Percentiles rank a stretch among this genome's conserved stretches.
These are phyloP conservation scores for Hydrolagus colliei DNA, from an alignment of 2,797 vertebrate species.

Conservation along the genomic window DNA sequence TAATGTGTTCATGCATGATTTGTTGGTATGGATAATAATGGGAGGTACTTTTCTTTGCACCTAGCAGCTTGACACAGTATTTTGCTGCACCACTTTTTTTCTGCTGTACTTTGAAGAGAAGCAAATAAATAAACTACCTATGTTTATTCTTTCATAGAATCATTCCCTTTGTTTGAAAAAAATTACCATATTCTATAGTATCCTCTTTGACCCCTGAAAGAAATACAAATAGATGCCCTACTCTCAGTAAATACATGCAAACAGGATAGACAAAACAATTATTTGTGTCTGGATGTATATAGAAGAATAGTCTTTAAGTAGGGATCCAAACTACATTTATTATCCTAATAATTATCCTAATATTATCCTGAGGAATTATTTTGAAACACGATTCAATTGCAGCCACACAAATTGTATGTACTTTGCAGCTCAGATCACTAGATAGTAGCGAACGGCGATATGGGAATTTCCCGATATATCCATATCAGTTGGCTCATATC, in stretches of 20 bases:
- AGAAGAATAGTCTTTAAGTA: neutral
- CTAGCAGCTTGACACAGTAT: neutral
- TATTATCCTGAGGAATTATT: no score
- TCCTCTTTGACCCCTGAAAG: neutral
- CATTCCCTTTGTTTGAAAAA: neutral
- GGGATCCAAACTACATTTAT: no score
- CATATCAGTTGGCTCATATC: no score
- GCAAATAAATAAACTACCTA: neutral
- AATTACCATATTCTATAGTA: neutral
- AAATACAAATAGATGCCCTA: neutral
- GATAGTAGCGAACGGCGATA: no score
- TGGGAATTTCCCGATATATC: no score
- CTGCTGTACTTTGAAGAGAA: no score
- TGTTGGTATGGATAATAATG: neutral
- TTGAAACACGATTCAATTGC: no score
- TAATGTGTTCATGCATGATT: neutral
- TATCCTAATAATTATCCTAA: no score
- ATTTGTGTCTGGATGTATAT: neutral
- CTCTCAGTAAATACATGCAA: neutral
- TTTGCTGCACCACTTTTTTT: neutral
- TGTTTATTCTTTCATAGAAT: neutral
- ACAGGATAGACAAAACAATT: neutral
- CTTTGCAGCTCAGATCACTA: no score
- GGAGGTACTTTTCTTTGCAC: neutral
- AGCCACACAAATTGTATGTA: no score